Base-by-base conservation (phyloP, 2,113 vertebrate species). In the Herpetotheres cachinnans region DNA sequence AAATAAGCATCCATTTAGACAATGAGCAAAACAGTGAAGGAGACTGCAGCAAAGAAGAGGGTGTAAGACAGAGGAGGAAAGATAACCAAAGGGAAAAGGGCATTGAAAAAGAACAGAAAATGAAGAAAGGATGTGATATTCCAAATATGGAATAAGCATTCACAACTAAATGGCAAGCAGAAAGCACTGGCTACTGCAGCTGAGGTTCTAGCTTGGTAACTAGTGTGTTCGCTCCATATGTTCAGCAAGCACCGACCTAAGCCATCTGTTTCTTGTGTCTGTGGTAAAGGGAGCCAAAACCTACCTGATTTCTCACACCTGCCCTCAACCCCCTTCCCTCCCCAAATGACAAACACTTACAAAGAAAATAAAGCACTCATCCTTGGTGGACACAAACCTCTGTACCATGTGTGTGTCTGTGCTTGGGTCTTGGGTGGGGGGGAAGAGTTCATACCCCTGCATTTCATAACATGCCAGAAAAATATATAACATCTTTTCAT, bases 181-280 rank as follows among this genome's bases (percentile, higher is more conserved):
- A 84, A 91, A 95, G 94, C 70, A 82, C 54, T 56, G 84, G 83
- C 61, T 72, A 91, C 46, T n/a, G 54, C 94, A 95, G 66, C 84
- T 82, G 81, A 96, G 91, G 95, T 91, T 94, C 93, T 80, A 95
- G 81, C 89, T 76, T 78, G 49, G 56, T 95, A 86, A 86, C 74
- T 49, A 65, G 6, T 36, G 54, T 63, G 73, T 78, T 91, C 0
- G 0, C 65, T 90, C 89, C 47, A 0, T 91, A 76, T 87, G 86
- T 87, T 76, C 62, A 82, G 58, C 63, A 77, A 94, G 84, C 86
- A 91, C 54, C 46, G 1, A 82, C 26, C 70, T 50, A 89, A 85
- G 62, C 94, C 95, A 95, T 91, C 95, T 96, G 96, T 55, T 95
- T 77, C 77, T 65, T n/a, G 7, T 65, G 61, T 38, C 74, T 95